Evolutionary conservation across 2,113 vertebrate genomes (phyloP), one percentile per base, ranked within the genome.

Genomic region (Oplegnathus fasciatus): DNA sequence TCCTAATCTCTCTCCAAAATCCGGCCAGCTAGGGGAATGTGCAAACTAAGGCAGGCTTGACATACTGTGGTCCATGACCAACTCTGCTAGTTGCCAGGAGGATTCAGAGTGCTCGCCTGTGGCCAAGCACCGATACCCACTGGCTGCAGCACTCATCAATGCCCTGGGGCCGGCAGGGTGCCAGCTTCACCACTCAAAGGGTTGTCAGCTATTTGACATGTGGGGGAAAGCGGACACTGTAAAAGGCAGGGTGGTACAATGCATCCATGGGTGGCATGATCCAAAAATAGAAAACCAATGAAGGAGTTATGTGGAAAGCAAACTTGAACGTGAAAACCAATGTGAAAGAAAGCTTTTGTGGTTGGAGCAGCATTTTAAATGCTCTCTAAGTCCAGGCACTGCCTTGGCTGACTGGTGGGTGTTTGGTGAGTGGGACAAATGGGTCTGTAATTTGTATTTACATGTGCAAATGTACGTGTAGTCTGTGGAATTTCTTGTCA

Each of bases 201-300:
- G 85, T 11, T 91, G 91, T 88, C 86, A 91, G 89, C 85, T 89
- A 86, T 86, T 78, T 82, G 89, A 90, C 90, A 89, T 89, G 85
- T 85, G 81, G 81, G 65, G 54, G 54, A 46, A 77, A 86, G 84
- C 67, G 83, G 86, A 78, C 85, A 86, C 92, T 91, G 83, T 90
- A 83, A 89, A 86, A 82, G 87, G 89, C 80, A 84, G 78, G 78
- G 81, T 82, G 86, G 87, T 86, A 94, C 87, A 94, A 94, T 93
- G 91, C 89, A 91, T 84, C 75, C 73, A 80, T 73, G 89, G 91
- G 89, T 92, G 92, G 85, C 78, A 78, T 30, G 65, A 75, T 74
- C 91, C 89, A 88, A 92, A 96, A 95, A 95, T 95, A 96, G 94
- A 89, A 89, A 83, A 71, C 46, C 44, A 76, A 57, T 57, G 61